Conservation (phyloP, 2,113 vertebrate species). For the Lathamus discolor region DNA sequence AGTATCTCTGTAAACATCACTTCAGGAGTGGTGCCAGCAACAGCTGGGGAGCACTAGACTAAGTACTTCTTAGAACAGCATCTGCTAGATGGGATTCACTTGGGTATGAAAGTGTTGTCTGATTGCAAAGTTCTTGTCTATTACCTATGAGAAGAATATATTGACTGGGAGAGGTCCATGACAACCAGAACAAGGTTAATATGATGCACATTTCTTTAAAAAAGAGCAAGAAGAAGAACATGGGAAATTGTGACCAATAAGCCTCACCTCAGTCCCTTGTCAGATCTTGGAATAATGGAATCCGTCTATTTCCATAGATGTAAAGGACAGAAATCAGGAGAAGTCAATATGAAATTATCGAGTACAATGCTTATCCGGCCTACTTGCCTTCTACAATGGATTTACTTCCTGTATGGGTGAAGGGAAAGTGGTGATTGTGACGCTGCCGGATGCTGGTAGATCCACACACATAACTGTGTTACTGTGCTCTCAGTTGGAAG, state of each 20-base stretch:
- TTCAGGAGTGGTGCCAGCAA: background rate
- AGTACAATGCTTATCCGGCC: background rate
- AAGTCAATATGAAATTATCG: background rate
- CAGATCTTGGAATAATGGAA: background rate
- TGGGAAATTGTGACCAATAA: background rate
- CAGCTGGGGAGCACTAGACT: background rate
- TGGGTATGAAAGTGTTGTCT: background rate
- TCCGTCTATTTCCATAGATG: background rate
- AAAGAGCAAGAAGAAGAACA: background rate
- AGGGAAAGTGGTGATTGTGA: background rate
- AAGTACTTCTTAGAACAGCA: background rate
- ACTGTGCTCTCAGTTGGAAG: background rate
- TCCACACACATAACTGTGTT: too few species aligned
- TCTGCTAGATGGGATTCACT: background rate
- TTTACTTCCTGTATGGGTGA: background rate
- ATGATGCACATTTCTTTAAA: background rate
- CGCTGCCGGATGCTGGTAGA: background rate
- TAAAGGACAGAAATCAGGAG: background rate
- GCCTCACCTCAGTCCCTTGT: background rate
- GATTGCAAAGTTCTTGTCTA: background rate
- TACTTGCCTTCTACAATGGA: background rate
- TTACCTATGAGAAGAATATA: background rate
- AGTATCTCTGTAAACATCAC: background rate
- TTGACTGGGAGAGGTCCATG: background rate
- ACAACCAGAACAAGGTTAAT: background rate